A percentile compares a stretch with the other conserved stretches of the same genome.
Evolutionary conservation across 2,797 vertebrate genomes (phyloP).

Genomic region (Scolopax rusticola): DNA sequence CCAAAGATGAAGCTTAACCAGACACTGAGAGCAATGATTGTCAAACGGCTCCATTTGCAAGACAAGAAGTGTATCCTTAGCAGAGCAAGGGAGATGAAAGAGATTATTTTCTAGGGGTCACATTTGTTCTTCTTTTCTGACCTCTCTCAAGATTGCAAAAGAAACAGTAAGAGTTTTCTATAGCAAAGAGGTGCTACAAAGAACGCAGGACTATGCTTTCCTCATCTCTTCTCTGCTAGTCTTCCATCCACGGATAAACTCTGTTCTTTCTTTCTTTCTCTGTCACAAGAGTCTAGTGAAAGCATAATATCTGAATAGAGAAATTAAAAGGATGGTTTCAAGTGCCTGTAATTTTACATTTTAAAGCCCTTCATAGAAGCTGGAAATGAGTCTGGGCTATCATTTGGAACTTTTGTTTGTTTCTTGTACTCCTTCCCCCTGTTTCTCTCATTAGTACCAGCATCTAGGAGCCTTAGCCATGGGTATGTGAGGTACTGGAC

Average conservation of each 20-base stretch:
- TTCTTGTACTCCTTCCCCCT: background rate
- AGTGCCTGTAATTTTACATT: background rate
- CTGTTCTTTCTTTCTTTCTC: background rate
- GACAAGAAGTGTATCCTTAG: constrained; percentile 74
- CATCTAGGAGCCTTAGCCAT: background rate
- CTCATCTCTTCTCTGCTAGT: background rate
- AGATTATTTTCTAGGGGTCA: constrained; percentile 74
- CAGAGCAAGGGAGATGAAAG: constrained; percentile 72
- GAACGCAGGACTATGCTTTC: background rate
- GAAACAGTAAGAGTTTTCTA: constrained; percentile 47
- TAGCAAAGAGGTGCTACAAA: constrained; percentile 55
- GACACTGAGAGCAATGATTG: constrained; percentile 71
- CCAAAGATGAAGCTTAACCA: constrained; percentile 71
- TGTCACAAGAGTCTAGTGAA: background rate
- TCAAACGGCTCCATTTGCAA: constrained; percentile 75
- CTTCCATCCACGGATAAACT: background rate
- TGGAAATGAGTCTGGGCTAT: background rate
- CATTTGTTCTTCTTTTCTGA: constrained; percentile 72
- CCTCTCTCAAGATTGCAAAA: constrained; percentile 73
- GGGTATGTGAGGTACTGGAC: background rate
- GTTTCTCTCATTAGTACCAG: background rate
- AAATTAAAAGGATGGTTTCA: constrained; percentile 26
- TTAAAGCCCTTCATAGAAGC: background rate
- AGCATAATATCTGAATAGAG: background rate
- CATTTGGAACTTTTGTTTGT: background rate